phyloP scores from a whole-genome alignment of 2,113 vertebrate species.

The Apodemus sylvaticus region DNA sequence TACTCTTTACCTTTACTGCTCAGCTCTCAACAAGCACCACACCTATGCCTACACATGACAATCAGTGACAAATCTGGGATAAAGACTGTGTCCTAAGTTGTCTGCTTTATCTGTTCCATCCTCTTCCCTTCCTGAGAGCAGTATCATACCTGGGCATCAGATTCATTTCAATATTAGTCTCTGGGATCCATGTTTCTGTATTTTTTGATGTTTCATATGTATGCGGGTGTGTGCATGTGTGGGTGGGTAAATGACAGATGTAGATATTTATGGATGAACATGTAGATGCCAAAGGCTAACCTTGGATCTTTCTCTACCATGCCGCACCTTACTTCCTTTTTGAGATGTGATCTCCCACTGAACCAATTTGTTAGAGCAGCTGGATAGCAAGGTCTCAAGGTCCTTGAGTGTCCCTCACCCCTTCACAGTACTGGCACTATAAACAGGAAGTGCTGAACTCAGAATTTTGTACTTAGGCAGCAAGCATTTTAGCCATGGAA shows the following conservation, averaged over 20 bases:
- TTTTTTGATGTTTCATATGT: background rate
- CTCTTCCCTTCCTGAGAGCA: background rate
- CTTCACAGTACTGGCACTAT: background rate
- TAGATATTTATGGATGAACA: too few species aligned
- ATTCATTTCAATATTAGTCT: background rate
- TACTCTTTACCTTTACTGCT: background rate
- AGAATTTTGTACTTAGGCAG: background rate
- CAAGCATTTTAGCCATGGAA: background rate
- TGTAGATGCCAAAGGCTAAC: background rate
- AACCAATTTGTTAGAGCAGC: background rate
- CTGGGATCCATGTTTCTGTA: background rate
- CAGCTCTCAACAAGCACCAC: background rate
- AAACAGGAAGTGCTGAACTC: background rate
- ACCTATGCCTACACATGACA: background rate
- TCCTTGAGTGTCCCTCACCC: background rate
- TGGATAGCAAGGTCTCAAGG: too few species aligned
- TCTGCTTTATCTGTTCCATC: background rate
- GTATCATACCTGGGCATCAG: background rate
- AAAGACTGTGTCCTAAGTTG: background rate
- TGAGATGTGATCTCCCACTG: too few species aligned
- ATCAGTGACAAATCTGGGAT: background rate
- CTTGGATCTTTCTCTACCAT: too few species aligned
- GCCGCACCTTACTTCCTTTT: background rate
- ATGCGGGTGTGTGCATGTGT: background rate
- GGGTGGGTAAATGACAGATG: background rate